Evolutionary conservation across 2,888 invertebrate genomes (phyloP), one percentile per base, ranked within the genome.

Genomic region (Anodontia alba): DNA sequence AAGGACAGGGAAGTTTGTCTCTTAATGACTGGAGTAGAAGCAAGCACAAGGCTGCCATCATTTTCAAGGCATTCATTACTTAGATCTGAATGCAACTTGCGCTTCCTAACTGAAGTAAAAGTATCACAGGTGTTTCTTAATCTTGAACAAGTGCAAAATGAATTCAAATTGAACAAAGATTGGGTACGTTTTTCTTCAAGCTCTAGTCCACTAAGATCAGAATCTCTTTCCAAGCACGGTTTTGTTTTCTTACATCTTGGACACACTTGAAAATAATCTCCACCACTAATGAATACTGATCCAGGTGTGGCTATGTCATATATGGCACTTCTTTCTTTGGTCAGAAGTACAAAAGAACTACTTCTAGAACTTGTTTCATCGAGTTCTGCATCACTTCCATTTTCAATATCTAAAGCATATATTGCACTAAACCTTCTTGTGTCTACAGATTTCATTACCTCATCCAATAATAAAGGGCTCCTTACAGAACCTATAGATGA

Each of bases 381-480:
- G 8, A 49, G 68, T 23, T 67, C 62, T 5, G 31, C 38, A 3
- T 74, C 74, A 42, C 29, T 54, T 3, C 51, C 76, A 29, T 74
- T 73, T n/a, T 54, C 54, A 12, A 67, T 76, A 54, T 77, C 76
- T 33, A 62, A 62, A 17, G 62, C 62, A 20, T 29, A 20, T 10
- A 26, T 29, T n/a, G 54, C 46, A 26, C 71, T 78, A n/a, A 85
- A 69, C 23, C 74, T 57, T 17, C 57, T 70, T 33, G 76, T 69
- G 36, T 85, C 85, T 3, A 85, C 81, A 23, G 82, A 81, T 51
- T 80, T 82, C 85, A 82, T 78, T 31, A 85, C 80, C 67, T 85
- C 85, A 79, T 85, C 85, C 12, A 85, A 62, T 17, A 85, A 62
- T 29, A 80, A 83, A 42, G 85, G 85, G 46, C 82, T 79, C 49